Conservation (phyloP, 2,797 vertebrate species). For the Micrastur ruficollis region DNA sequence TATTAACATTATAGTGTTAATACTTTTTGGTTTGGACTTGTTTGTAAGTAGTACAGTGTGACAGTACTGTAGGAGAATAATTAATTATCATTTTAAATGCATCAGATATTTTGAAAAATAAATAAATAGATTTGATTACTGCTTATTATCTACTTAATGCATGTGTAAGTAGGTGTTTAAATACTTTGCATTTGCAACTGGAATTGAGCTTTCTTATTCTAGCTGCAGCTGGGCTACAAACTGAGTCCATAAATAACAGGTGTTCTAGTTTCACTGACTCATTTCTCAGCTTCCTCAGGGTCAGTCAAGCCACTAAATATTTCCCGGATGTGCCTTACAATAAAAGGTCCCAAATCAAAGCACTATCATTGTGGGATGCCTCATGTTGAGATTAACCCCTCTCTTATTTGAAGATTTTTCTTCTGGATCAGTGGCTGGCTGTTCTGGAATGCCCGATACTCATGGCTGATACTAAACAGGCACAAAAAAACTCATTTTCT, state of each 20-base stretch:
- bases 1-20: background rate
- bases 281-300: constrained; percentile 13
- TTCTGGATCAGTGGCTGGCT: background rate
- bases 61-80: background rate
- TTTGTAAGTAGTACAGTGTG: background rate
- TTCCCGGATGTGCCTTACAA: background rate
- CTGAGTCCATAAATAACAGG: background rate
- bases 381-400: background rate
- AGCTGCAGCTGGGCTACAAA: constrained; percentile 24
- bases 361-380: background rate
- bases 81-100: background rate
- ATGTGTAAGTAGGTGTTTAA: background rate
- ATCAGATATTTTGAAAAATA: constrained; percentile 21
- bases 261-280: background rate
- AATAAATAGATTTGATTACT: constrained; percentile 18
- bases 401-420: background rate
- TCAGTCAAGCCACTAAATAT: background rate
- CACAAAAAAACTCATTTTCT: background rate
- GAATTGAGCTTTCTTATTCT: background rate
- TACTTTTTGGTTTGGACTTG: background rate
- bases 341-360: background rate
- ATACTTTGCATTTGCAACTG: background rate
- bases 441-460: background rate
- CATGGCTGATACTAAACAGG: background rate
- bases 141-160: background rate